Conservation (phyloP, 2,888 invertebrate species). For the Nephrotoma appendiculata region DNA sequence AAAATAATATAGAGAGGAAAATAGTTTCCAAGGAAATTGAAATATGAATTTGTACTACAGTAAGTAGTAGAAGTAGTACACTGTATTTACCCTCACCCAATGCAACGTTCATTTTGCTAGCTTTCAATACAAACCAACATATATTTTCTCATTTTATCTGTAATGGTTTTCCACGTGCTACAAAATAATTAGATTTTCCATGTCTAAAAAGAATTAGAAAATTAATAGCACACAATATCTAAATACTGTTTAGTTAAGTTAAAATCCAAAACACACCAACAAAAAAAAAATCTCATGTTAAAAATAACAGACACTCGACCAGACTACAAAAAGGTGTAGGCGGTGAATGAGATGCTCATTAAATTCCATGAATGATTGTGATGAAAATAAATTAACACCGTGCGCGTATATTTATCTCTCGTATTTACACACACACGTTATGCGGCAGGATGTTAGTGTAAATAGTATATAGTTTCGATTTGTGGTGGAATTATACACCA, state of each 20-base stretch:
- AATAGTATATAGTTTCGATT: neutral
- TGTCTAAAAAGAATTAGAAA: neutral
- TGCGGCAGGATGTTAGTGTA: neutral
- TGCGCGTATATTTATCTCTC: neutral
- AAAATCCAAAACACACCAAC: neutral
- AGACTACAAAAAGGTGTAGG: neutral
- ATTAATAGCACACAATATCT: neutral
- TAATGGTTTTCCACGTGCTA: neutral
- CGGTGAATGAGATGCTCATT: neutral
- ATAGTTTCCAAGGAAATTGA: neutral
- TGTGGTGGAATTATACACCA: neutral
- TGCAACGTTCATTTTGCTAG: neutral
- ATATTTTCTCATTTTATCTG: neutral
- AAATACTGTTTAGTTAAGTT: neutral
- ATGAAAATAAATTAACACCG: neutral
- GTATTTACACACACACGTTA: neutral
- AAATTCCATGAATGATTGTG: neutral
- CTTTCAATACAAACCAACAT: neutral
- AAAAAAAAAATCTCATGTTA: neutral
- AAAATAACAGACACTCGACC: neutral
- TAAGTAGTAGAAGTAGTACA: no score
- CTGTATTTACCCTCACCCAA: no score
- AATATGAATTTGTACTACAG: neutral
- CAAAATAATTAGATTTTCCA: neutral
- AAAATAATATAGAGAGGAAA: neutral